Evolutionary conservation across 1,140 invertebrate genomes (phyloP).

Genomic region (Anoplophora glabripennis): DNA sequence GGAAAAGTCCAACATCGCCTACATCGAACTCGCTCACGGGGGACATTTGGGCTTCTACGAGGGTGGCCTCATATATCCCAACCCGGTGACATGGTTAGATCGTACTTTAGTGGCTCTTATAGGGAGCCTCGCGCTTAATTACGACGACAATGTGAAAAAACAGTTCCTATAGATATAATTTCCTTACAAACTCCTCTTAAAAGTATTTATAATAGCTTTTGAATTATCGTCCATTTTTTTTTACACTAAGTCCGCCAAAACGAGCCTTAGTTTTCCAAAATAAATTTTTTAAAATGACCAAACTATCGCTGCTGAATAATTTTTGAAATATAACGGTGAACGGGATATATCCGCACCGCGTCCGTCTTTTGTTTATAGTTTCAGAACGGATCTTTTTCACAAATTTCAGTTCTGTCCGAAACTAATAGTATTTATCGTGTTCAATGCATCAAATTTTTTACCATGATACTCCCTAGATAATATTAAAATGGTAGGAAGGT

Average conservation of each 20-base stretch:
- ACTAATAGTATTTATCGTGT: too few species aligned
- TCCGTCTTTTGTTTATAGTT: too few species aligned
- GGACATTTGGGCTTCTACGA: conserved; percentile 93
- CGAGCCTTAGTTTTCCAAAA: too few species aligned
- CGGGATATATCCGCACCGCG: too few species aligned
- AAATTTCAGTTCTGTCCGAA: too few species aligned
- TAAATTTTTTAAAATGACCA: too few species aligned
- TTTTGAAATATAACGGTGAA: too few species aligned
- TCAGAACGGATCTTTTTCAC: too few species aligned
- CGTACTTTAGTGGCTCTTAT: conserved; percentile 72
- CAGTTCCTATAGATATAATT: conserved; percentile 4
- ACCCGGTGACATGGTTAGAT: conserved; percentile 88
- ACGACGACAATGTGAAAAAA: conserved; percentile 51
- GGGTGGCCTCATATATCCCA: conserved; percentile 77
- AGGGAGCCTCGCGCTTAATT: conserved; percentile 63
- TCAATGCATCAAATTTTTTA: too few species aligned
- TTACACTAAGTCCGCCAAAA: not conserved
- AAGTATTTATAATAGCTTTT: not conserved
- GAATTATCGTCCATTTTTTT: not conserved
- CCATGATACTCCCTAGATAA: too few species aligned
- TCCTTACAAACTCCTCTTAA: not conserved
- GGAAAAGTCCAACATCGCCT: conserved; percentile 65
- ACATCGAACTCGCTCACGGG: conserved; percentile 80
- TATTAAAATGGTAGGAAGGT: too few species aligned
- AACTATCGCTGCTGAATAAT: too few species aligned